Base-by-base conservation (phyloP, 2,888 invertebrate genomes). In the Phyllotreta striolata region DNA sequence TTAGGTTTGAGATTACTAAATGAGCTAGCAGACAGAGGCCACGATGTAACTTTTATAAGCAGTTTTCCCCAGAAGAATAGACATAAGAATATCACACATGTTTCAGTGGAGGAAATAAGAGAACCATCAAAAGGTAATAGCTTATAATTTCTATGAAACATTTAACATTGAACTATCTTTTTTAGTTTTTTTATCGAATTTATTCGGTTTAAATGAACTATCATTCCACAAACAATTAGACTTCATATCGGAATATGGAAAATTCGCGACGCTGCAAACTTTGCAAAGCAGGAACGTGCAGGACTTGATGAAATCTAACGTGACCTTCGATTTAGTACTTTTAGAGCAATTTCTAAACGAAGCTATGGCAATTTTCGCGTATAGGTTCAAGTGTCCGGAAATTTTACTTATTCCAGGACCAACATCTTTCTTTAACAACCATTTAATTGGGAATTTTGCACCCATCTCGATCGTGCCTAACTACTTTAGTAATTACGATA, bases 401-500 rank as follows among this genome's bases (percentile, higher is more conserved):
- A 52, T 68, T n/a, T n/a, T 60, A 9, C 14, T 64, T 13, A 59
- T 63, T 24, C 63, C 63, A 37, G 64, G 63, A 24, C 66, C 69
- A n/a, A 24, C 39, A 1, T 51, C 59, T 8, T 10, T 64, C 3
- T 60, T 65, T 13, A 65, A 61, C 40, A 83, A 82, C 54, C 80
- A 81, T 61, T 78, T 81, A 67, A 80, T 84, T 76, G 84, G 83
- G 0, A 74, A 82, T 55, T 80, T 84, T 0, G 77, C 78, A 0
- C 83, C 83, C 0, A 80, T 81, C 72, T 81, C 85, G 0, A 83
- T 82, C 73, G 81, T 85, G 38, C 84, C 85, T 0, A 82, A 83
- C 54, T 77, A 79, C 3, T 80, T 83, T 61, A 66, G 81, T 60
- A 75, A 79, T 6, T 81, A 74, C 62, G 73, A 77, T 54, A 79